Percentiles rank a stretch among this genome's conserved stretches.
Conservation (phyloP, 2,888 invertebrate species). For the Dusona sp. region DNA sequence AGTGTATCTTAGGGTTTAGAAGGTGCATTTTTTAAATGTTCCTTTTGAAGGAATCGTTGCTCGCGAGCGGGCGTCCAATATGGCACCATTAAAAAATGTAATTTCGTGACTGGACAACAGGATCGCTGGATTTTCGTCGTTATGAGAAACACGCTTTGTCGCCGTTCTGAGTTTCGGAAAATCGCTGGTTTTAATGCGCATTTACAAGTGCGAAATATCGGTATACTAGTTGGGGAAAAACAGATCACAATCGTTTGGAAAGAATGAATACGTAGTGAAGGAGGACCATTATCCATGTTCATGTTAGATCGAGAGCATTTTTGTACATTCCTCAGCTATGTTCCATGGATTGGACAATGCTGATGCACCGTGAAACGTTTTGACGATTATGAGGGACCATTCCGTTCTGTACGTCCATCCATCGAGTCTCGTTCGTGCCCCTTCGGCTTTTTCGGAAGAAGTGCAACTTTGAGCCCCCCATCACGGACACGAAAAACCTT, state of each 20-base stretch:
- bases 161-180: slow-evolving; percentile 2
- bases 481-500: slow-evolving; percentile 73
- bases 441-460: slow-evolving; percentile 73
- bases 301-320: slow-evolving; percentile 48
- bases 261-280: slow-evolving; percentile 37
- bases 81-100: slow-evolving; percentile 66
- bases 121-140: slow-evolving; percentile 65
- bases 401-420: slow-evolving; percentile 70
- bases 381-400: slow-evolving; percentile 80
- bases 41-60: background rate
- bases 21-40: background rate
- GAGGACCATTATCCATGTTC: slow-evolving; percentile 44
- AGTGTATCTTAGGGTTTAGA: background rate
- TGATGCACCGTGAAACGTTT: slow-evolving; percentile 75
- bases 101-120: slow-evolving; percentile 76
- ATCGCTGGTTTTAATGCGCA: background rate
- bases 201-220: slow-evolving; percentile 4
- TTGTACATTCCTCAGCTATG: background rate
- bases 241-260: slow-evolving; percentile 62
- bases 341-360: slow-evolving; percentile 39
- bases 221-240: slow-evolving; percentile 29
- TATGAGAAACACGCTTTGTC: slow-evolving; percentile 17
- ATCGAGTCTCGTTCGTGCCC: slow-evolving; percentile 60
- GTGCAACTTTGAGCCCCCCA: slow-evolving; percentile 50
- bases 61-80: background rate